Evolutionary conservation across 1,140 invertebrate genomes (phyloP).

Genomic region (Carcinoscorpius rotundicauda): DNA sequence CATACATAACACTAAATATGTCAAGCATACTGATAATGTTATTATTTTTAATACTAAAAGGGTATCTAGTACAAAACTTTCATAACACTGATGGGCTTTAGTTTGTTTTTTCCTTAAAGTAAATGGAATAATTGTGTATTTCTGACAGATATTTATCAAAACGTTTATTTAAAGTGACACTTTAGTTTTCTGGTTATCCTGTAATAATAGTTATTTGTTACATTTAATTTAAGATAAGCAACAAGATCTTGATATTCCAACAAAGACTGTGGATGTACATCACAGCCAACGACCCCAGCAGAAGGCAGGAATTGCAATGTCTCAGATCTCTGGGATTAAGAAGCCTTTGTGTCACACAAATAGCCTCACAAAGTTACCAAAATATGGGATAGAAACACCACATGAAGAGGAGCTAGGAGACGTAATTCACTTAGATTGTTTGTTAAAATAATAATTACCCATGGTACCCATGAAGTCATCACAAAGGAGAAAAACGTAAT

Average conservation of each 20-base stretch:
- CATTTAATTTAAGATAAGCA: constrained; percentile 64
- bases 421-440: constrained; percentile 33
- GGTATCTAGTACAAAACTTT: too few relatives aligned
- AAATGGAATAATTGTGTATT: too few relatives aligned
- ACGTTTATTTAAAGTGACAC: background rate
- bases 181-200: constrained; percentile 8
- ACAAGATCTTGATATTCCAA: constrained; percentile 84
- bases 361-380: constrained; percentile 78
- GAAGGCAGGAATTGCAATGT: constrained; percentile 43
- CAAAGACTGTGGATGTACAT: constrained; percentile 48
- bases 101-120: too few relatives aligned
- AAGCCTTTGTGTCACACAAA: constrained; percentile 64
- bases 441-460: too few relatives aligned
- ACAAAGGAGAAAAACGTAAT: too few relatives aligned
- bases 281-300: constrained; percentile 21
- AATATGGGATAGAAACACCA: constrained; percentile 81
- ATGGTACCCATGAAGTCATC: too few relatives aligned
- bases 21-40: too few relatives aligned
- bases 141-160: background rate
- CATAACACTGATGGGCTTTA: too few relatives aligned
- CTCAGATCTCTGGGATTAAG: constrained; percentile 81
- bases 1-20: too few relatives aligned
- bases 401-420: constrained; percentile 77
- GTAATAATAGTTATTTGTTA: too few relatives aligned
- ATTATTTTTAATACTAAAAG: too few relatives aligned